These are phyloP conservation scores for Lucinisca nassula DNA, from an alignment of 2,888 invertebrate species.

Conservation along the genomic window DNA sequence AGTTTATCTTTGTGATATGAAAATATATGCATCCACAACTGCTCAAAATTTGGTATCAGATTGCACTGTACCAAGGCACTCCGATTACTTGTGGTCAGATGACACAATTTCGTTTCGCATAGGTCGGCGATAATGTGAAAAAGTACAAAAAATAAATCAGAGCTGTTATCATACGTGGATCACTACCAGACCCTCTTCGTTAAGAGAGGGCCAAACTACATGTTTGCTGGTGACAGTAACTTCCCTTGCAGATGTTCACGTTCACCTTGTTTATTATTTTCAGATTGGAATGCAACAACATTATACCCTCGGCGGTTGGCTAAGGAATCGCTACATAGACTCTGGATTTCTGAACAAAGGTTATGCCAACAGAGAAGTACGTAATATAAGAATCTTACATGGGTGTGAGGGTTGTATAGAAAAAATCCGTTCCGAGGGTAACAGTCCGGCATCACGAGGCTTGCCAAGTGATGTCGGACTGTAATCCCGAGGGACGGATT, in stretches of 20 bases:
- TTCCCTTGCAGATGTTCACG: background rate
- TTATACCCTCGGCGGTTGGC: constrained; percentile 69
- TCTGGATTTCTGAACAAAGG: constrained; percentile 57
- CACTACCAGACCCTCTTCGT: background rate
- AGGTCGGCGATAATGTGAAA: no score
- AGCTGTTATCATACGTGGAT: background rate
- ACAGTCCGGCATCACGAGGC: no score
- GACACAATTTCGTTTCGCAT: background rate
- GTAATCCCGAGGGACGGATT: no score
- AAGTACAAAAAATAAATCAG: background rate
- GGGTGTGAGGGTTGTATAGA: no score
- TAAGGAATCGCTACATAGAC: constrained; percentile 61
- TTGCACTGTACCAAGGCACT: no score
- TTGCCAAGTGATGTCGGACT: no score
- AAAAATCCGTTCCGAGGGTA: no score
- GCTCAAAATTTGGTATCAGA: no score
- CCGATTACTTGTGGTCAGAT: background rate
- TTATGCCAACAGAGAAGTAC: constrained; percentile 64
- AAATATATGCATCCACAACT: no score
- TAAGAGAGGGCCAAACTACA: background rate
- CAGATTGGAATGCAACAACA: constrained; percentile 74
- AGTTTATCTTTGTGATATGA: no score
- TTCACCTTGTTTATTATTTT: background rate
- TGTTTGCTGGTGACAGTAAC: background rate
- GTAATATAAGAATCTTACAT: no score